Base-by-base conservation (phyloP, 2,888 invertebrate species). In the Trissolcus japonicus region DNA sequence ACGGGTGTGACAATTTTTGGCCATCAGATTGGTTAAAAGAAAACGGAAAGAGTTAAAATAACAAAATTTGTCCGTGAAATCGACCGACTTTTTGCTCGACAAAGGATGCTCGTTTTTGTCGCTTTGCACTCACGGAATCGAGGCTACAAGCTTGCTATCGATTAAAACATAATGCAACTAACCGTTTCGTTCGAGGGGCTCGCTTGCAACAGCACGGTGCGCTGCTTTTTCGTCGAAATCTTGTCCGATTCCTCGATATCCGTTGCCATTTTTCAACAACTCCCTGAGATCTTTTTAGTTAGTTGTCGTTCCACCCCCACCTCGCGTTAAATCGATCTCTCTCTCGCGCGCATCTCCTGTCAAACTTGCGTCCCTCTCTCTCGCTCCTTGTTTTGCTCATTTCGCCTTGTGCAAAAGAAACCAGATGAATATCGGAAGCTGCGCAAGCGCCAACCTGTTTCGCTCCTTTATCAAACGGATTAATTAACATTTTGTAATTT, bases 161-260 rank as follows among this genome's bases (percentile, higher is more conserved):
- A 16, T 43, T 16, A 57, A 50, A 60, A 21, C 35, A 65, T 29
- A 59, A 13, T 16, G 54, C 54, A 66, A 53, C 35, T 78, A 74
- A 80, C 79, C 79, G 68, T 68, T 65, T 76, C 71, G 16, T 41
- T 66, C 25, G 25, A 35, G 16, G 61, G 60, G 11, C 67, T 73
- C 11, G 60, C 40, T 53, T 63, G 76, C 19, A 72, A 46, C 62
- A 60, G 40, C 61, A 73, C 56, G 16, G 76, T 74, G 17, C 86
- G 81, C 40, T 85, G 86, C 21, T 86, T 84, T 82, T 88, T 88
- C 19, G 87, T 82, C 11, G 87, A 86, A 63, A 80, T 85, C 14
- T 84, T 86, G 50, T 88, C 88, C 4, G 86, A 88, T 59, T 88
- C 87, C 59, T 89, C 88, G 41, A 84, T 83, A 72, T 88, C 87